These are phyloP conservation scores for Poicephalus gulielmi DNA, from an alignment of 2,113 vertebrate species.

Conservation along the genomic window DNA sequence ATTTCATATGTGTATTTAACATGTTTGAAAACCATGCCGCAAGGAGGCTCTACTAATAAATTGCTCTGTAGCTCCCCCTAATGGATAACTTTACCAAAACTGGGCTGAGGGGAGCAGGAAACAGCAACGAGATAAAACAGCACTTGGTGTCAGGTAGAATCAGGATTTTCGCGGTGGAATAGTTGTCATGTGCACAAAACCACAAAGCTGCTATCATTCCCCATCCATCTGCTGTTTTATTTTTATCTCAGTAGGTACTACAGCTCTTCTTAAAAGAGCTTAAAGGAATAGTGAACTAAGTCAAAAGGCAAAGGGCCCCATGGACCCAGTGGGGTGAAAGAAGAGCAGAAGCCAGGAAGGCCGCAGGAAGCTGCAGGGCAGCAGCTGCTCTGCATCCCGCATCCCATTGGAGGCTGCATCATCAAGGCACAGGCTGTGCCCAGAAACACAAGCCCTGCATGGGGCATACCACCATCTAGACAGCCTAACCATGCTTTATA, in stretches of 20 bases:
- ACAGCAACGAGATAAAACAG: not conserved
- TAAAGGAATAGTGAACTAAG: not conserved
- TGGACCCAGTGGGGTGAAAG: rapidly evolving
- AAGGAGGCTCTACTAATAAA: not conserved
- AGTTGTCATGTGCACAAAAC: not conserved
- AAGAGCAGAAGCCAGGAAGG: not conserved
- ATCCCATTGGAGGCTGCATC: not conserved
- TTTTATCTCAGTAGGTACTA: not conserved
- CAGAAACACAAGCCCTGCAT: rapidly evolving
- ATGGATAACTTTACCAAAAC: not conserved
- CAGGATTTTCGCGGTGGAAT: not conserved
- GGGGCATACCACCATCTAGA: not conserved
- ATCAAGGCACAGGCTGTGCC: rapidly evolving
- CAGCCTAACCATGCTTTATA: not conserved
- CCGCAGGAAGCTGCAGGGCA: not conserved
- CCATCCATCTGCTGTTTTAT: not conserved
- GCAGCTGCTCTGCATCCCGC: rapidly evolving
- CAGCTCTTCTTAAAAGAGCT: not conserved
- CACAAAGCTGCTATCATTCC: not conserved
- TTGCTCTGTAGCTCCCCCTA: constrained; percentile 58
- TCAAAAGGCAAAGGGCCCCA: not conserved
- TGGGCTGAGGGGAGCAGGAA: not conserved
- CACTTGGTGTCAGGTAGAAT: not conserved
- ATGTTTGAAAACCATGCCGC: not conserved
- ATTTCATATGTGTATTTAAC: not conserved